Percentiles rank a stretch among this genome's conserved stretches.
These are phyloP conservation scores for Masticophis lateralis DNA, from an alignment of 2,797 vertebrate genomes.

Conservation along the genomic window DNA sequence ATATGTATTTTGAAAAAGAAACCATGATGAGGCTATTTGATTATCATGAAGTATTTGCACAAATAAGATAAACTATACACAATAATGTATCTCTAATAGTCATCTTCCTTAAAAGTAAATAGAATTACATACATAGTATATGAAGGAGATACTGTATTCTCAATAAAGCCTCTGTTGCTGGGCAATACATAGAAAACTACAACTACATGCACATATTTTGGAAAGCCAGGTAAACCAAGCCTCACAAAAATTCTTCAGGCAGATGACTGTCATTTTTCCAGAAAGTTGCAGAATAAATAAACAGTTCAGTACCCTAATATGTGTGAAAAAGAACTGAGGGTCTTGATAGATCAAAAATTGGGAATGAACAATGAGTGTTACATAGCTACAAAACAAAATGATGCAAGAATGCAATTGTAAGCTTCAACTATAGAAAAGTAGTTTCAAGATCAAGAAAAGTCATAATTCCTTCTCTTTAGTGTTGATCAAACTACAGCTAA, in stretches of 20 bases:
- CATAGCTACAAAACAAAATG: no score
- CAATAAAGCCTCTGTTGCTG: background rate
- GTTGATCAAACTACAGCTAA: no score
- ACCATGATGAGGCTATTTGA: background rate
- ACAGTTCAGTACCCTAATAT: background rate
- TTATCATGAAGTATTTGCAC: background rate
- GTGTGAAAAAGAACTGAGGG: background rate
- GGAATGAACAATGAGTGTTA: no score
- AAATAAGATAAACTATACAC: background rate
- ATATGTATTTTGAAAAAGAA: background rate
- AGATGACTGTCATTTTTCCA: background rate
- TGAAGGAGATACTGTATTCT: background rate
- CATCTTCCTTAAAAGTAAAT: background rate
- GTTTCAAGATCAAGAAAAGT: background rate
- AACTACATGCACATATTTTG: background rate
- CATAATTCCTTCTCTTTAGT: background rate
- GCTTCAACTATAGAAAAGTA: no score
- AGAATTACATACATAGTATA: background rate
- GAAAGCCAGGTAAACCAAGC: background rate
- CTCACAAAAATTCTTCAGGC: background rate
- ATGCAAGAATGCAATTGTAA: no score
- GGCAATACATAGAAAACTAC: background rate
- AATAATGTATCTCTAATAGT: background rate
- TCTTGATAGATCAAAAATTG: background rate
- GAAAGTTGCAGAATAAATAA: background rate